These are phyloP conservation scores for Potorous gilbertii DNA, from an alignment of 2,797 vertebrate species.

Conservation along the genomic window DNA sequence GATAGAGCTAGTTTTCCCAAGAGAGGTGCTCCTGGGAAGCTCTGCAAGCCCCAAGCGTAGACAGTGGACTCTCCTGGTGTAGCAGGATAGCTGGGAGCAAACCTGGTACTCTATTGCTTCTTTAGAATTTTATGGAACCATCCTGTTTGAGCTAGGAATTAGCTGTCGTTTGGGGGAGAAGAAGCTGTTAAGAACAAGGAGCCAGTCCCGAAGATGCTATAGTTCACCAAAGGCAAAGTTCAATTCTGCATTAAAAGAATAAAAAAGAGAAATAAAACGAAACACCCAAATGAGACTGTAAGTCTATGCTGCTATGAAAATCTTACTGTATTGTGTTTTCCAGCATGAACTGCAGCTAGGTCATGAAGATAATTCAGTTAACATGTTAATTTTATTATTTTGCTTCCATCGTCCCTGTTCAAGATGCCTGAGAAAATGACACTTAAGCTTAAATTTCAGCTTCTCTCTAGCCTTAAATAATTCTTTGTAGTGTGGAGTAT, in stretches of 20 bases:
- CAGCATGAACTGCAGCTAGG: constrained; percentile 62
- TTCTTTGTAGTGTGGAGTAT: constrained; percentile 58
- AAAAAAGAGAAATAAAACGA: constrained; percentile 50
- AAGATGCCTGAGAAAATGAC: constrained; percentile 61
- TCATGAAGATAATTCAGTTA: constrained; percentile 51
- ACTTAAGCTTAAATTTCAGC: constrained; percentile 44
- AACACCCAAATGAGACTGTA: constrained; percentile 27
- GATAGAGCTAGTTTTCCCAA: constrained; percentile 77
- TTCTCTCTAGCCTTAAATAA: constrained; percentile 59
- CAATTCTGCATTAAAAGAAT: constrained; percentile 55
- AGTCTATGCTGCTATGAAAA: constrained; percentile 61
- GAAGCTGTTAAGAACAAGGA: constrained; percentile 18
- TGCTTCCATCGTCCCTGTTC: constrained; percentile 35
- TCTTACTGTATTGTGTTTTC: constrained; percentile 58
- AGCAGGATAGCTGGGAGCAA: constrained; percentile 53
- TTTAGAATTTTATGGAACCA: constrained; percentile 37
- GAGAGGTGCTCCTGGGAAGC: constrained; percentile 75
- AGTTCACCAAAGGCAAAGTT: constrained; percentile 56
- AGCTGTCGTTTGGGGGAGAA: constrained; percentile 48
- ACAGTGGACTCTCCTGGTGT: constrained; percentile 33
- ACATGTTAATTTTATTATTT: constrained; percentile 60
- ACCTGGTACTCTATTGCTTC: constrained; percentile 36
- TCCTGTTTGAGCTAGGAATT: neutral
- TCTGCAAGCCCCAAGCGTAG: constrained; percentile 58
- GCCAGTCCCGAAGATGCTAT: constrained; percentile 19